phyloP scores from a whole-genome alignment of 35 echinoderm and acorn worm genomes.

The Apostichopus parvimensis region DNA sequence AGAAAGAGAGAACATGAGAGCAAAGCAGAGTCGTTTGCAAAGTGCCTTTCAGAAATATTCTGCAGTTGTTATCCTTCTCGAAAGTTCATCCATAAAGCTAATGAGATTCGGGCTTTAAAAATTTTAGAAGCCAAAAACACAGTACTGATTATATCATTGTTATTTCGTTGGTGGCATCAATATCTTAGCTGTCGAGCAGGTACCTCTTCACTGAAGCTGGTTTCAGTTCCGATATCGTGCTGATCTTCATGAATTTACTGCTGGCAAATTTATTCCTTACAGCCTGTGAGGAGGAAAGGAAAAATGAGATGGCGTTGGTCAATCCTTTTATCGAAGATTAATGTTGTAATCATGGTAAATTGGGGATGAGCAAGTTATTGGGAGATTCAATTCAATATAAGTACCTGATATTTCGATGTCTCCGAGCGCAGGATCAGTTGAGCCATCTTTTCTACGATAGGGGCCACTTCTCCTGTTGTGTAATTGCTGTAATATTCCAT shows the following conservation, averaged over 20 bases:
- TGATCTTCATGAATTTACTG: constrained; percentile 95
- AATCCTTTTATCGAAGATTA: not conserved
- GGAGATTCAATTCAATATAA: no score
- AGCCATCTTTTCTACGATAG: constrained; percentile 81
- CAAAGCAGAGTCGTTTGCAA: no score
- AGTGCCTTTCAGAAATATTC: no score
- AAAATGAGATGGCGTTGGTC: not conserved
- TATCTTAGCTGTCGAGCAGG: constrained; percentile 22
- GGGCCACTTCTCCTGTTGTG: constrained; percentile 62
- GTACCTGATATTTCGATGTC: constrained; percentile 86
- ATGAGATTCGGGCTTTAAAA: no score
- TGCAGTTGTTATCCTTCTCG: no score
- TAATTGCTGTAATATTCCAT: constrained; percentile 88
- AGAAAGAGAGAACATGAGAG: no score
- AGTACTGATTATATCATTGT: no score
- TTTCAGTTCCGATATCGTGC: constrained; percentile 66
- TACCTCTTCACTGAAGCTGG: constrained; percentile 42
- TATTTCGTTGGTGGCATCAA: not conserved
- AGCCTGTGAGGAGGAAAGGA: constrained; percentile 60
- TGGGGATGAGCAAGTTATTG: no score
- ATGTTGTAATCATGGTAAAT: no score
- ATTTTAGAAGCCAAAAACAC: no score
- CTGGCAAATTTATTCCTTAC: constrained; percentile 88
- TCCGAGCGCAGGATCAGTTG: constrained; percentile 53
- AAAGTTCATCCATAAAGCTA: no score